These are phyloP conservation scores for Scolopax rusticola DNA, from an alignment of 2,797 vertebrate genomes.

Conservation along the genomic window DNA sequence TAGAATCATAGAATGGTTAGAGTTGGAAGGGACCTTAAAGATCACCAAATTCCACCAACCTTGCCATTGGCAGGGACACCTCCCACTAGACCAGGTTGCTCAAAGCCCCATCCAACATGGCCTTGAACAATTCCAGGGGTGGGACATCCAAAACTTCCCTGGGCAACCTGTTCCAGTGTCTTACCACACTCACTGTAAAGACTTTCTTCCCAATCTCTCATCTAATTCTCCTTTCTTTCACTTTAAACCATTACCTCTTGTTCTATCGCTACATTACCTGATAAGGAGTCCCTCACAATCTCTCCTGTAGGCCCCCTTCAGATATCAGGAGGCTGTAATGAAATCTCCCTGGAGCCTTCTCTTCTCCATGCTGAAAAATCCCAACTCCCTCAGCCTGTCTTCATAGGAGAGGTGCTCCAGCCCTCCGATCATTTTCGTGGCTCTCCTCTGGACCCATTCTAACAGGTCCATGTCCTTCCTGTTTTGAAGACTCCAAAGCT, in stretches of 20 bases:
- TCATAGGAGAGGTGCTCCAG: too few relatives aligned
- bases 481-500: background rate
- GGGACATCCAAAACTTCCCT: background rate
- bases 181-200: background rate
- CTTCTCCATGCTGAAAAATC: background rate
- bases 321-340: background rate
- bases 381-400: too few relatives aligned
- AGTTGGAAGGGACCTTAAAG: background rate
- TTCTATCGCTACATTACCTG: background rate
- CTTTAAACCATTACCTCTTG: background rate
- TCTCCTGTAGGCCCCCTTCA: background rate
- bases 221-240: background rate
- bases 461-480: background rate
- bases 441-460: too few relatives aligned
- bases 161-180: background rate
- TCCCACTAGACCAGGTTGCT: background rate
- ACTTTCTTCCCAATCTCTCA: background rate
- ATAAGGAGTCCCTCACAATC: too few relatives aligned
- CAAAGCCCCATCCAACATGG: background rate
- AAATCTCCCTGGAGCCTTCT: background rate
- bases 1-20: background rate
- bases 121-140: background rate
- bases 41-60: background rate
- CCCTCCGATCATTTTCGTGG: too few relatives aligned
- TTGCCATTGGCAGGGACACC: background rate